A percentile compares a stretch with the other conserved stretches of the same genome.
These are phyloP conservation scores for Montipora sp. DNA, from an alignment of 64 coral and sea anemone genomes.

Conservation along the genomic window DNA sequence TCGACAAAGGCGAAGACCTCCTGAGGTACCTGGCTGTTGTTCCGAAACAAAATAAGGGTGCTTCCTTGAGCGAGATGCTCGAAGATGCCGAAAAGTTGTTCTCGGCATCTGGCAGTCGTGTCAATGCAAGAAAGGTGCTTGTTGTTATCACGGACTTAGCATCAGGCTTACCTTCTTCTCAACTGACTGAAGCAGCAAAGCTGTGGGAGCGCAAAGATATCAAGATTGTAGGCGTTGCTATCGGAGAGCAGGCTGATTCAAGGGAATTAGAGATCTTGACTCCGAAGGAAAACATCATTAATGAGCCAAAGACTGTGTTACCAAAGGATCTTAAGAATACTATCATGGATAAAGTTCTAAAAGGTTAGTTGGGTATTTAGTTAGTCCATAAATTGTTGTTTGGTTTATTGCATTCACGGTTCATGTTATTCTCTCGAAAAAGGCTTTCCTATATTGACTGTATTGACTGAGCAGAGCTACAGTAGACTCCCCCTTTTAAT, in stretches of 20 bases:
- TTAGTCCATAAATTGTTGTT: neutral
- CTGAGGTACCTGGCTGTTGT: constrained; percentile 42
- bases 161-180: constrained; percentile 52
- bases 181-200: constrained; percentile 33
- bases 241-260: constrained; percentile 42
- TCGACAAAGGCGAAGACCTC: neutral
- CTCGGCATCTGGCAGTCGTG: constrained; percentile 23
- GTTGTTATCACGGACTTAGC: constrained; percentile 78
- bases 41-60: constrained; percentile 56
- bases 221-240: constrained; percentile 65
- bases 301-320: neutral
- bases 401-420: neutral
- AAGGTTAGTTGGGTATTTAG: constrained; percentile 22
- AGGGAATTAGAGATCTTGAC: constrained; percentile 40
- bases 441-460: too few relatives aligned
- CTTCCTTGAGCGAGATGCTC: constrained; percentile 61
- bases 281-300: constrained; percentile 32
- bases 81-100: constrained; percentile 72
- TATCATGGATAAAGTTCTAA: constrained; percentile 53
- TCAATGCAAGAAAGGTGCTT: constrained; percentile 68
- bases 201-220: constrained; percentile 51
- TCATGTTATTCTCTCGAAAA: neutral
- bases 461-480: too few relatives aligned
- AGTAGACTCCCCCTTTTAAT: too few relatives aligned
- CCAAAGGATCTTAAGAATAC: constrained; percentile 28